phyloP scores from a whole-genome alignment of 2,797 vertebrate genomes.

The Anisognathus igniventris region DNA sequence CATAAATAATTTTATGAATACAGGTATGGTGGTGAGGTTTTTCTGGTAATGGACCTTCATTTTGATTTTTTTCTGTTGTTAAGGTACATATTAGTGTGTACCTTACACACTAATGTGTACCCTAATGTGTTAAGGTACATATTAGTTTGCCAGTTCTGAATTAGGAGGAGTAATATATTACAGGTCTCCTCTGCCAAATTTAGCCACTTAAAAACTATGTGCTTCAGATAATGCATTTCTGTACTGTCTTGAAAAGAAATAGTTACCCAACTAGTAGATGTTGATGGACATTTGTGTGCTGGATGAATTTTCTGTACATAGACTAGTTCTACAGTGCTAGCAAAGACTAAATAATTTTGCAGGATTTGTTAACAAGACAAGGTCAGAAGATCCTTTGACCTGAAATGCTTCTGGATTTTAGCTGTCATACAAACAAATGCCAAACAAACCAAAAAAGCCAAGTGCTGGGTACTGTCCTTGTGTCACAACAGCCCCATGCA shows the following conservation, averaged over 20 bases:
- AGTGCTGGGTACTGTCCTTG: fast-evolving
- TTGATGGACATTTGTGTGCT: not conserved
- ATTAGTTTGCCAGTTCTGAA: not conserved
- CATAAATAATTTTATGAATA: not conserved
- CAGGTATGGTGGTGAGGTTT: not conserved
- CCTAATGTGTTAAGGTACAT: too few relatives aligned
- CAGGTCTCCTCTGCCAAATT: not conserved
- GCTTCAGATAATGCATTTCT: not conserved
- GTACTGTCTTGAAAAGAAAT: not conserved
- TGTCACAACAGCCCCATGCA: not conserved
- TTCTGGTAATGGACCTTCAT: not conserved
- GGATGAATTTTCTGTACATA: not conserved
- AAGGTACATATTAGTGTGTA: not conserved
- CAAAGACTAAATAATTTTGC: not conserved
- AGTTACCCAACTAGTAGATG: not conserved
- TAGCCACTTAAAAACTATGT: not conserved
- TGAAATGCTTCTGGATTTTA: not conserved
- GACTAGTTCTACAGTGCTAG: not conserved
- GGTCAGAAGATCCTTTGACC: not conserved
- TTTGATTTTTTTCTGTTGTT: not conserved
- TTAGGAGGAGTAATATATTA: conserved; percentile 46
- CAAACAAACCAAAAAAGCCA: not conserved
- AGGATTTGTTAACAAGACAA: not conserved
- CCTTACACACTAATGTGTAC: too few relatives aligned
- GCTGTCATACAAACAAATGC: not conserved